Conservation (phyloP, 2,888 invertebrate species). For the Philopedon plagiatum region DNA sequence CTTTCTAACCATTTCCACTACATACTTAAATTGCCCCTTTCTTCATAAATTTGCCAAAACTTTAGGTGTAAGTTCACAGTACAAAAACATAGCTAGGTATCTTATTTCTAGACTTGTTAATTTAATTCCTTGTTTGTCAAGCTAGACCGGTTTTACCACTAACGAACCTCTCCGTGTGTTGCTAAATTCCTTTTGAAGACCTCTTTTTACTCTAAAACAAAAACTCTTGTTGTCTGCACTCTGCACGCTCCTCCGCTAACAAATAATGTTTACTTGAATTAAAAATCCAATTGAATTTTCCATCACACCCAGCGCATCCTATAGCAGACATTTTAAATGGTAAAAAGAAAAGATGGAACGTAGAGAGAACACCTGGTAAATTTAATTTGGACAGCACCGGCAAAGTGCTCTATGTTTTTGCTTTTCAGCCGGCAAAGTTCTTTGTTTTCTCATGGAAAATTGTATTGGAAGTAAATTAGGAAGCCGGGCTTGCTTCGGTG, state of each 20-base stretch:
- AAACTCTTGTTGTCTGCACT: no score
- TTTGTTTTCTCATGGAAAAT: slow-evolving; percentile 28
- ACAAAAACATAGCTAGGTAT: no score
- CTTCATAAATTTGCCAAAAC: no score
- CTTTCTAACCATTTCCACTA: no score
- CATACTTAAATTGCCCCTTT: no score
- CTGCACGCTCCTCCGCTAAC: background rate
- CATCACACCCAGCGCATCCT: background rate
- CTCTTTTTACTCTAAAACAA: no score
- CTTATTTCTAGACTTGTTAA: no score
- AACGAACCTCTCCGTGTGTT: no score
- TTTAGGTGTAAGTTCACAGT: no score
- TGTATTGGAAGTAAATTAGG: slow-evolving; percentile 28
- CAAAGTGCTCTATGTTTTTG: slow-evolving; percentile 29
- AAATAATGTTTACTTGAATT: background rate
- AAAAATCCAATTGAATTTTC: slow-evolving; percentile 9
- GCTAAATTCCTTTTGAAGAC: no score
- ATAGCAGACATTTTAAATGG: background rate
- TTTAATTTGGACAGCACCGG: slow-evolving; percentile 16
- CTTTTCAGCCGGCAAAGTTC: slow-evolving; percentile 13
- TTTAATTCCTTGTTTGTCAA: no score
- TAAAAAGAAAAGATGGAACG: background rate
- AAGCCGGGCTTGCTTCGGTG: background rate
- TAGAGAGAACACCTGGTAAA: slow-evolving; percentile 10
- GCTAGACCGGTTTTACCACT: no score